Conservation (phyloP, 2,888 invertebrate genomes). For the Athrips mouffetella region DNA sequence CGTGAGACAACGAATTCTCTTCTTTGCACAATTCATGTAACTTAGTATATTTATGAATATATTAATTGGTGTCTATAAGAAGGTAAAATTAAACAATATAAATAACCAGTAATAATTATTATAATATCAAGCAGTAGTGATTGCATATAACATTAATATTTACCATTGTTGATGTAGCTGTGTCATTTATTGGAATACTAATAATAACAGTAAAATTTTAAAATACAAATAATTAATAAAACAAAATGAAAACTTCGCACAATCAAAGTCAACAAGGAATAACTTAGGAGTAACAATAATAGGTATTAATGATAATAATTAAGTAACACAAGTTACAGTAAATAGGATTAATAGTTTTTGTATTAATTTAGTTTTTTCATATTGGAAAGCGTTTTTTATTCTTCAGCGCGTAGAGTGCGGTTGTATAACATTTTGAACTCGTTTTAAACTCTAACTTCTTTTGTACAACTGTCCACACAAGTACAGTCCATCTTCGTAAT, state of each 20-base stretch:
- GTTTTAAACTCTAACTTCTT: neutral
- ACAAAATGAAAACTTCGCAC: constrained; percentile 69
- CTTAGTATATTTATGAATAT: constrained; percentile 46
- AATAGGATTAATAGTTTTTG: constrained; percentile 35
- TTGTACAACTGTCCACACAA: neutral
- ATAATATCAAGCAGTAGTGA: constrained; percentile 49
- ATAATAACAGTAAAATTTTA: constrained; percentile 27
- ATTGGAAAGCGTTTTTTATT: constrained; percentile 9
- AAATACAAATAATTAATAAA: constrained; percentile 33
- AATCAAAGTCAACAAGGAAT: constrained; percentile 70
- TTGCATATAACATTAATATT: constrained; percentile 37
- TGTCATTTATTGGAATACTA: constrained; percentile 56
- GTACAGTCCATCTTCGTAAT: neutral
- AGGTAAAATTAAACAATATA: constrained; percentile 38
- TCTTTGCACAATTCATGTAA: constrained; percentile 50
- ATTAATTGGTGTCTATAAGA: constrained; percentile 73
- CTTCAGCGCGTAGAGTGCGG: constrained; percentile 1
- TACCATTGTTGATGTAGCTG: constrained; percentile 62
- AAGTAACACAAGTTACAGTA: constrained; percentile 43
- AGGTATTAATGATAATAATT: constrained; percentile 44
- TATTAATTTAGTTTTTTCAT: constrained; percentile 16
- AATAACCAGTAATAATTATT: constrained; percentile 7
- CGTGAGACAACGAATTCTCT: constrained; percentile 58
- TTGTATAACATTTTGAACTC: constrained; percentile 11
- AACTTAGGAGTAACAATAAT: constrained; percentile 64